Conservation (phyloP, 2,113 vertebrate genomes). For the Psettodes erumei region DNA sequence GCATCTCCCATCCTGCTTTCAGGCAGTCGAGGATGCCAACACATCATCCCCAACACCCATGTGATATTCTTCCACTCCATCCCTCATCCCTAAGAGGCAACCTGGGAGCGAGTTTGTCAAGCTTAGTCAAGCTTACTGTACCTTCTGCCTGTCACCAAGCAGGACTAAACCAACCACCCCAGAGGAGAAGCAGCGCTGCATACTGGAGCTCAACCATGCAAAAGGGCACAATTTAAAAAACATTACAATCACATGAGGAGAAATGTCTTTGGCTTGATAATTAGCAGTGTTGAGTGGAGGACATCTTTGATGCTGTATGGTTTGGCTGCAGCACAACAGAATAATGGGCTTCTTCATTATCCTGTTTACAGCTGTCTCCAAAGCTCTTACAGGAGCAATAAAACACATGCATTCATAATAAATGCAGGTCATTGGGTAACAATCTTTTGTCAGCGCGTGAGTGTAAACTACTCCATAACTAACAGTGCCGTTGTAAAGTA, state of each 20-base stretch:
- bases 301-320: conserved; percentile 52
- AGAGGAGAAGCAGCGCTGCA: conserved; percentile 29
- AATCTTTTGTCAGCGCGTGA: not conserved
- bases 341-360: conserved; percentile 45
- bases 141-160: conserved; percentile 46
- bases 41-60: not conserved
- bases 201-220: conserved; percentile 44
- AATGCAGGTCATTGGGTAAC: conserved; percentile 10
- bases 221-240: conserved; percentile 64
- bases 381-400: not conserved
- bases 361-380: conserved; percentile 19
- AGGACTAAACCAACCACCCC: conserved; percentile 40
- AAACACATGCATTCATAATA: conserved; percentile 27
- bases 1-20: not conserved
- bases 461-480: not conserved
- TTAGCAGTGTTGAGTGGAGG: conserved; percentile 40
- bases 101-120: conserved; percentile 56
- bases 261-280: conserved; percentile 66
- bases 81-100: conserved; percentile 44
- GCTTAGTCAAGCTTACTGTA: conserved; percentile 54
- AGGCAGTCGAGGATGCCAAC: conserved; percentile 15
- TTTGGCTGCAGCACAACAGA: conserved; percentile 44
- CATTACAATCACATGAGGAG: conserved; percentile 67
- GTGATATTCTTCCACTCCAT: conserved; percentile 18
- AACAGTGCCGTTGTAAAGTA: not conserved